A percentile compares a stretch with the other conserved stretches of the same genome.
phyloP scores from a whole-genome alignment of 2,113 vertebrate species.

The Cochlearius cochlearius region DNA sequence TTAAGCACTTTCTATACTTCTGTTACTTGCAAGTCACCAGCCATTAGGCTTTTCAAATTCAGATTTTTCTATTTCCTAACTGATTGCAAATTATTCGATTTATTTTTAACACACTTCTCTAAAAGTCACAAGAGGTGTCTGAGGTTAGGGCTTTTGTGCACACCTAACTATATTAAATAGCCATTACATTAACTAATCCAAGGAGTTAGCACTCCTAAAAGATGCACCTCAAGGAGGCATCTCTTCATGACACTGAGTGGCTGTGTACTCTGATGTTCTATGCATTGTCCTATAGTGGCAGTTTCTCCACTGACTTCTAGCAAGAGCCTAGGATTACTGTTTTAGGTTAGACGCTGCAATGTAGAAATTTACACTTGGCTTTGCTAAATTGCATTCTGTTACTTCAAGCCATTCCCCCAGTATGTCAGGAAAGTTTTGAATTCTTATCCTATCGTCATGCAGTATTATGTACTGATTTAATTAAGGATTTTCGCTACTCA shows the following conservation, averaged over 20 bases:
- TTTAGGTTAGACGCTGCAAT: neutral
- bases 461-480: neutral
- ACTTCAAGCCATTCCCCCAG: neutral
- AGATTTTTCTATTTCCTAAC: neutral
- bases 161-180: neutral
- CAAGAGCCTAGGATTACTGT: neutral
- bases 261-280: accelerated
- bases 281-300: accelerated
- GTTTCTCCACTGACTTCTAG: neutral
- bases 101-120: neutral
- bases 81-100: neutral
- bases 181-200: neutral
- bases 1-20: neutral
- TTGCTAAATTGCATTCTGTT: neutral
- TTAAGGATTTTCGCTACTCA: neutral
- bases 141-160: neutral
- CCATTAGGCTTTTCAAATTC: neutral
- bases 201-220: neutral
- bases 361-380: neutral
- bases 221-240: neutral
- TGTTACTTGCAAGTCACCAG: neutral
- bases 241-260: neutral
- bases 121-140: neutral
- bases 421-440: neutral
- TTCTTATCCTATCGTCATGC: no score